A percentile compares a stretch with the other conserved stretches of the same genome.
phyloP scores from a whole-genome alignment of 2,797 vertebrate genomes.

The Triplophysa bombifrons region DNA sequence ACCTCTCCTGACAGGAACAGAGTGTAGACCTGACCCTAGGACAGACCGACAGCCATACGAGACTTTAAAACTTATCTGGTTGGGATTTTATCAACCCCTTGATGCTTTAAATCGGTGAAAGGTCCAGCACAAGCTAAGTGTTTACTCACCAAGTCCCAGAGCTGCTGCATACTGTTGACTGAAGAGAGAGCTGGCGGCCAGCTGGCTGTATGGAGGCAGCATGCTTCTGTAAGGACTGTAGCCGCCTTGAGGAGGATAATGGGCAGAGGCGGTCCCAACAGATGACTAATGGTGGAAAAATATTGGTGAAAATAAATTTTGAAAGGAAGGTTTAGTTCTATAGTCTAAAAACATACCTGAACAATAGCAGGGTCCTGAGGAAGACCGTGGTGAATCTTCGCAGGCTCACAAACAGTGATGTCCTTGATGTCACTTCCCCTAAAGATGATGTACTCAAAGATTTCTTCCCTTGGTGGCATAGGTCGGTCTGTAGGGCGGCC shows the following conservation, averaged over 20 bases:
- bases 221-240: conserved; percentile 86
- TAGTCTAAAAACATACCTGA: conserved; percentile 73
- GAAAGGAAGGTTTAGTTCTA: no score
- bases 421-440: conserved; percentile 96
- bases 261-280: conserved; percentile 79
- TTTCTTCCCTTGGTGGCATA: conserved; percentile 86
- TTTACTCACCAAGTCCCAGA: conserved; percentile 87
- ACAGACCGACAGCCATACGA: no score
- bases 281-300: conserved; percentile 75
- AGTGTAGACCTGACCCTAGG: conserved; percentile 74
- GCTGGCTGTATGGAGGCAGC: conserved; percentile 87
- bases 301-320: no score
- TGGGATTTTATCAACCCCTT: no score
- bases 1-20: conserved; percentile 81
- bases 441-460: conserved; percentile 98
- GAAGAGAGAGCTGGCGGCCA: conserved; percentile 88
- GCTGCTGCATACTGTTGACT: conserved; percentile 91
- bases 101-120: background rate
- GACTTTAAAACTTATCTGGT: no score
- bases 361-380: conserved; percentile 95
- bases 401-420: conserved; percentile 90
- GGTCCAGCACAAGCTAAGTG: background rate
- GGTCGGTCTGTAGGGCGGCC: conserved; percentile 92
- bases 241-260: conserved; percentile 82
- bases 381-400: conserved; percentile 85